Percentiles rank a stretch among this genome's conserved stretches.
phyloP scores from a whole-genome alignment of 2,113 vertebrate species.

The Arvicanthis niloticus region DNA sequence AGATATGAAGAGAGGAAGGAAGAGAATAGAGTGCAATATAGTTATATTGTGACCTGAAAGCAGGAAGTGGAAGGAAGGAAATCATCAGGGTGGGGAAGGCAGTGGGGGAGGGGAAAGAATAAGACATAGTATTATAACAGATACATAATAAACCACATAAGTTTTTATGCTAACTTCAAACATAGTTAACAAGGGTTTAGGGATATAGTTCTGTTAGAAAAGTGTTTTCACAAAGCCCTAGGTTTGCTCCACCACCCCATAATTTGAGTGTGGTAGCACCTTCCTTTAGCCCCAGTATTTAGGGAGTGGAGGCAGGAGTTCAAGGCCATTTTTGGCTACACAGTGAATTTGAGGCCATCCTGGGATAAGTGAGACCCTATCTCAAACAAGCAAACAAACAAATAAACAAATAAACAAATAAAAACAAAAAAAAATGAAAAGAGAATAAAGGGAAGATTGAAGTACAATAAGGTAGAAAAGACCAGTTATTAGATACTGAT shows the following conservation, averaged over 20 bases:
- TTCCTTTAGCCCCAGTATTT: neutral
- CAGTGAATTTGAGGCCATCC: neutral
- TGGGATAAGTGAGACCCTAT: neutral
- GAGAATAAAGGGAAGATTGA: neutral
- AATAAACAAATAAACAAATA: neutral
- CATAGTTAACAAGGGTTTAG: neutral
- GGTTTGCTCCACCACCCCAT: neutral
- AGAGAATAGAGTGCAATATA: neutral
- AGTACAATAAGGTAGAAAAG: neutral
- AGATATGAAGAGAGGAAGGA: neutral
- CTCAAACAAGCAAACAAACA: neutral
- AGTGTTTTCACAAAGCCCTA: neutral
- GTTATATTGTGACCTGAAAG: neutral
- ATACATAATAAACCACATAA: neutral
- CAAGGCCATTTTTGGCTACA: neutral
- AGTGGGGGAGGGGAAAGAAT: neutral
- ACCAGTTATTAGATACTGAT: neutral
- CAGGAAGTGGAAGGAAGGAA: neutral
- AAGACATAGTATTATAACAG: neutral
- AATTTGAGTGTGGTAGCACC: neutral
- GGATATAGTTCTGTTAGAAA: neutral
- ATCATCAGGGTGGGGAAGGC: neutral
- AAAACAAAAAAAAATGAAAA: neutral
- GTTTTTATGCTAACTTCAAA: neutral
- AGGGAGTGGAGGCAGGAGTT: neutral